Conservation (phyloP, 2,113 vertebrate genomes). For the Cyprinodon tularosa region DNA sequence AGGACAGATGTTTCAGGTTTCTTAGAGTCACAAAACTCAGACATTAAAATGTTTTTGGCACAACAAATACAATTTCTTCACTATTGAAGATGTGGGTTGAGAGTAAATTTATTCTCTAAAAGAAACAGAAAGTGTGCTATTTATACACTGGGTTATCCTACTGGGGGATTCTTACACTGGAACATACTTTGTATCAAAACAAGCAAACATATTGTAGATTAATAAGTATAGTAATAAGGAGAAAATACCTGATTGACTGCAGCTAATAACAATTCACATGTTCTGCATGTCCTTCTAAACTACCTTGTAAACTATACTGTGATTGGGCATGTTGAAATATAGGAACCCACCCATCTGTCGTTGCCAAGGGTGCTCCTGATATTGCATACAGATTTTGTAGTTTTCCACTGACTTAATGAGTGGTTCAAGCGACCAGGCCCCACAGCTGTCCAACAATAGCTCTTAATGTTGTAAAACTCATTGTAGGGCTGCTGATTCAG, state of each 20-base stretch:
- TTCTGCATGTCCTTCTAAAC: not conserved
- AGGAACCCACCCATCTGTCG: constrained; percentile 14
- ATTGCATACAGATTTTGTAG: constrained; percentile 5
- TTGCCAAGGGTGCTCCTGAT: not conserved
- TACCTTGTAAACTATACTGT: not conserved
- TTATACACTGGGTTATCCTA: no score
- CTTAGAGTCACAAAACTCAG: no score
- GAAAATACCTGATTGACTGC: not conserved
- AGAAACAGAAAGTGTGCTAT: no score
- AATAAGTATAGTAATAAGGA: not conserved
- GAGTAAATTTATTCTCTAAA: no score
- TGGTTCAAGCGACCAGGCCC: constrained; percentile 6
- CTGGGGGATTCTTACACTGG: no score
- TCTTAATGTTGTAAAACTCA: constrained; percentile 9
- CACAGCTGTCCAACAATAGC: constrained; percentile 31
- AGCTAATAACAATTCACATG: not conserved
- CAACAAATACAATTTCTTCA: no score
- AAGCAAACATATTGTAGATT: not conserved
- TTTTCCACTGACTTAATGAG: constrained; percentile 26
- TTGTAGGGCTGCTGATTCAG: constrained; percentile 33
- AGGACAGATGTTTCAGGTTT: no score
- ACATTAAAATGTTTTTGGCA: no score
- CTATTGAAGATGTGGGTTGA: no score
- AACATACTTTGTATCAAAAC: not conserved
- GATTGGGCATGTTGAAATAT: constrained; percentile 1